These are phyloP conservation scores for Phyllotreta striolata DNA, from an alignment of 2,888 invertebrate species.

Conservation along the genomic window DNA sequence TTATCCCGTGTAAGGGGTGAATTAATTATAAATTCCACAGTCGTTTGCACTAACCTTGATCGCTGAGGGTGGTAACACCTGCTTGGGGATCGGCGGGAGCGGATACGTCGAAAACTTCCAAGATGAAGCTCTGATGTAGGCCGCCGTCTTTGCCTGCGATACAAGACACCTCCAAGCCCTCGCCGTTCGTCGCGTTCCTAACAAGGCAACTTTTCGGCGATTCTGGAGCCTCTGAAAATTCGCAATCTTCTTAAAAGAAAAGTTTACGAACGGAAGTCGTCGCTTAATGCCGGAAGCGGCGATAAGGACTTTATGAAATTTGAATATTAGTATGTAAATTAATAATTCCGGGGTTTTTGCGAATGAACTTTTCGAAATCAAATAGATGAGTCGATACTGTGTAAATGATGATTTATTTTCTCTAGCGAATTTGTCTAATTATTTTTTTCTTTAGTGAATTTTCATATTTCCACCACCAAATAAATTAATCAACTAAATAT, in stretches of 20 bases:
- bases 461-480: too few relatives aligned
- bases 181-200: conserved; percentile 68
- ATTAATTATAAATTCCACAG: too few relatives aligned
- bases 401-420: too few relatives aligned
- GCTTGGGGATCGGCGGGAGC: conserved; percentile 54
- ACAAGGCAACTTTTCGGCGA: conserved; percentile 78
- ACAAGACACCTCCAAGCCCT: conserved; percentile 73
- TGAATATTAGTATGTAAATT: conserved; percentile 12
- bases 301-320: neutral
- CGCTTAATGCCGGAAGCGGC: too few relatives aligned
- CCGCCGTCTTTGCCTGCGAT: conserved; percentile 84
- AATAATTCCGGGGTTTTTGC: too few relatives aligned
- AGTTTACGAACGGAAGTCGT: conserved; percentile 4
- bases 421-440: too few relatives aligned
- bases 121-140: conserved; percentile 80
- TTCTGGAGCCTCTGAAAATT: conserved; percentile 73
- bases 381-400: too few relatives aligned
- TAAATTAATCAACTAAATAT: too few relatives aligned
- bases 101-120: conserved; percentile 77
- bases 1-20: too few relatives aligned
- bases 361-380: too few relatives aligned
- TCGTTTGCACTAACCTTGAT: conserved; percentile 53
- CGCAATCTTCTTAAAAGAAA: conserved; percentile 24
- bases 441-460: too few relatives aligned
- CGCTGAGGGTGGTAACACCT: conserved; percentile 60